Conservation (phyloP, 2,888 invertebrate species). For the Brachynemurus nebulosus region DNA sequence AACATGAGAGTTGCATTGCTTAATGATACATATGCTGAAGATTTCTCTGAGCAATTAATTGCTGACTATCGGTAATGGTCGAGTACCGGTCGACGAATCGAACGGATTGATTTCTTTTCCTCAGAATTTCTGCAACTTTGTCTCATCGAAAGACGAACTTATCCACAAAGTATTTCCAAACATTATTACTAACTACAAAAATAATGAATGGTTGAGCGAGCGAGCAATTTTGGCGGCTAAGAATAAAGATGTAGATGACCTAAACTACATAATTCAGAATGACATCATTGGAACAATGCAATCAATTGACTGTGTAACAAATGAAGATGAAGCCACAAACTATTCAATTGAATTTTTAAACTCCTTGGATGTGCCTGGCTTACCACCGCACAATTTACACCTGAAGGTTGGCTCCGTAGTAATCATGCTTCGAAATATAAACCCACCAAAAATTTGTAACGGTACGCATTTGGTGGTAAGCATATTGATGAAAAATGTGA, state of each 20-base stretch:
- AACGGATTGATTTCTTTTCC: slow-evolving; percentile 25
- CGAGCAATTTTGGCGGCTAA: slow-evolving; percentile 18
- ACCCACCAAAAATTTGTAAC: slow-evolving; percentile 22
- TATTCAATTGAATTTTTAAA: slow-evolving; percentile 25
- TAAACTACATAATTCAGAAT: slow-evolving; percentile 23
- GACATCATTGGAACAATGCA: slow-evolving; percentile 18
- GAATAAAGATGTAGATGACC: slow-evolving; percentile 25
- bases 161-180: slow-evolving; percentile 22
- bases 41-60: slow-evolving; percentile 19
- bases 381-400: slow-evolving; percentile 20
- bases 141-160: slow-evolving; percentile 17
- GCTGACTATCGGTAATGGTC: slow-evolving; percentile 25
- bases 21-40: slow-evolving; percentile 8
- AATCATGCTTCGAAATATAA: slow-evolving; percentile 24
- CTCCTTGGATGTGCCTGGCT: slow-evolving; percentile 20
- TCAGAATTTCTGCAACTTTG: slow-evolving; percentile 24
- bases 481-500: slow-evolving; percentile 11
- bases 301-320: slow-evolving; percentile 19
- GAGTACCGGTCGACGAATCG: slow-evolving; percentile 21
- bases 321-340: slow-evolving; percentile 19
- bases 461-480: slow-evolving; percentile 17
- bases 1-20: slow-evolving; percentile 14
- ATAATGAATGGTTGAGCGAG: slow-evolving; percentile 20
- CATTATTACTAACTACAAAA: slow-evolving; percentile 19
- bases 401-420: slow-evolving; percentile 22